A percentile compares a stretch with the other conserved stretches of the same genome.
These are phyloP conservation scores for Drosophila kurseongensis DNA, from an alignment of 1,140 invertebrate genomes.

Conservation along the genomic window DNA sequence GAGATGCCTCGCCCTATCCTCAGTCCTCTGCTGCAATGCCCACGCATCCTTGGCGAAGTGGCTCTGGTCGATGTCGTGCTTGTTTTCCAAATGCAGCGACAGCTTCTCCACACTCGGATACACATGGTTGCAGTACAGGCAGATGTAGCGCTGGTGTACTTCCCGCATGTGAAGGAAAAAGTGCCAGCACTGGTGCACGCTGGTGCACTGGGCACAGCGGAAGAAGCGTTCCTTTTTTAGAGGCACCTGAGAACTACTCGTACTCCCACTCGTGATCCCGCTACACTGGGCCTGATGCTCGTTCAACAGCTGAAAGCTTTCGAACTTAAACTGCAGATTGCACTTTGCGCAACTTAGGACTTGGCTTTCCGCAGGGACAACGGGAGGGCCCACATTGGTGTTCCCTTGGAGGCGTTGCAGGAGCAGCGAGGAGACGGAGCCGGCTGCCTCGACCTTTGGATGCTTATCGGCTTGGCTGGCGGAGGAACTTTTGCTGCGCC, in stretches of 20 bases:
- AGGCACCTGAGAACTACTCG: not conserved
- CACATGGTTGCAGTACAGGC: conserved; percentile 91
- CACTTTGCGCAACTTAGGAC: conserved; percentile 56
- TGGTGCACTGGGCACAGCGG: conserved; percentile 91
- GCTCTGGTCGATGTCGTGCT: conserved; percentile 90
- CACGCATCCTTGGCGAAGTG: conserved; percentile 85
- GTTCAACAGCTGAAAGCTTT: conserved; percentile 53
- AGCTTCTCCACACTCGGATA: conserved; percentile 91
- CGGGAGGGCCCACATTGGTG: conserved; percentile 3
- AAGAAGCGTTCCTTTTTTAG: conserved; percentile 85
- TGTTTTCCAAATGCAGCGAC: conserved; percentile 89
- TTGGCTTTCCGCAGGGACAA: conserved; percentile 4
- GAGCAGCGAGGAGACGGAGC: conserved; percentile 47
- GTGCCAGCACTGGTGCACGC: conserved; percentile 93
- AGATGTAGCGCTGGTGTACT: conserved; percentile 90
- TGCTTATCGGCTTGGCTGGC: conserved; percentile 8
- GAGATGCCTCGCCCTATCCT: conserved; percentile 87
- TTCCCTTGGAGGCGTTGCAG: conserved; percentile 69
- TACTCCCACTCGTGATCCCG: not conserved
- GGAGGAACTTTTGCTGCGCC: conserved; percentile 49
- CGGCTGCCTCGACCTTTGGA: not conserved
- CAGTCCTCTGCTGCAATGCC: conserved; percentile 86
- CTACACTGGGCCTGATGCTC: conserved; percentile 40
- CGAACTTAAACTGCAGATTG: conserved; percentile 85
- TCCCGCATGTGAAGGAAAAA: conserved; percentile 92